phyloP scores from a whole-genome alignment of 2,113 vertebrate genomes.

The Mus spicilegus region DNA sequence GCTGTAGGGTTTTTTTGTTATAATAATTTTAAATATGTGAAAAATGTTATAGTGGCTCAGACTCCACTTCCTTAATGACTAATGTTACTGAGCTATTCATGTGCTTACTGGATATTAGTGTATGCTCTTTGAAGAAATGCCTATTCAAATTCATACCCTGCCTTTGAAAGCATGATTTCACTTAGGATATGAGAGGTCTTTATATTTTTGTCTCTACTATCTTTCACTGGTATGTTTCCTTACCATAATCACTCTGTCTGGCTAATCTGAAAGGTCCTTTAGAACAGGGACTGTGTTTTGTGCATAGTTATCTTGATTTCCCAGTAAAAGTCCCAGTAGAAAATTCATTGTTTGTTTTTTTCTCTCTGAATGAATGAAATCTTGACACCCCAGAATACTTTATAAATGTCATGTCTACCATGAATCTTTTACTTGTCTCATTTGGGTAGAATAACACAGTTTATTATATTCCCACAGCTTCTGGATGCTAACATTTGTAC shows the following conservation, averaged over 20 bases:
- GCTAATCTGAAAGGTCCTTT: background rate
- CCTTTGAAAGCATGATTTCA: constrained; percentile 26
- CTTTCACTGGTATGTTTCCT: constrained; percentile 15
- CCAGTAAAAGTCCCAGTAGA: background rate
- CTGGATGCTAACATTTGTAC: background rate
- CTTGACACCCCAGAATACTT: constrained; percentile 1
- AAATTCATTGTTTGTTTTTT: background rate
- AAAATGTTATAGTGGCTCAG: constrained; percentile 14
- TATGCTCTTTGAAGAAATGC: background rate
- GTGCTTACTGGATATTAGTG: background rate
- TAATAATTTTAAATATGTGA: background rate
- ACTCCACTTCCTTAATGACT: background rate
- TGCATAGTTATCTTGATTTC: background rate
- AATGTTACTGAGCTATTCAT: background rate
- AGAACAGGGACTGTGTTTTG: background rate
- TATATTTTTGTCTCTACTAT: constrained; percentile 20
- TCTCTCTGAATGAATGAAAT: constrained; percentile 45
- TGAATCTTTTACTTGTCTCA: constrained; percentile 33
- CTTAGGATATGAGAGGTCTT: constrained; percentile 22
- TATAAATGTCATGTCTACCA: constrained; percentile 20
- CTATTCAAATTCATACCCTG: background rate
- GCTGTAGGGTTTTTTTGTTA: background rate
- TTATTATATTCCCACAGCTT: constrained; percentile 31
- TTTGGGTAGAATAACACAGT: background rate
- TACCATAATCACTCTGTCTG: background rate